Evolutionary conservation across 1,140 invertebrate genomes (phyloP), one percentile per base, ranked within the genome.

Genomic region (Homarus americanus): DNA sequence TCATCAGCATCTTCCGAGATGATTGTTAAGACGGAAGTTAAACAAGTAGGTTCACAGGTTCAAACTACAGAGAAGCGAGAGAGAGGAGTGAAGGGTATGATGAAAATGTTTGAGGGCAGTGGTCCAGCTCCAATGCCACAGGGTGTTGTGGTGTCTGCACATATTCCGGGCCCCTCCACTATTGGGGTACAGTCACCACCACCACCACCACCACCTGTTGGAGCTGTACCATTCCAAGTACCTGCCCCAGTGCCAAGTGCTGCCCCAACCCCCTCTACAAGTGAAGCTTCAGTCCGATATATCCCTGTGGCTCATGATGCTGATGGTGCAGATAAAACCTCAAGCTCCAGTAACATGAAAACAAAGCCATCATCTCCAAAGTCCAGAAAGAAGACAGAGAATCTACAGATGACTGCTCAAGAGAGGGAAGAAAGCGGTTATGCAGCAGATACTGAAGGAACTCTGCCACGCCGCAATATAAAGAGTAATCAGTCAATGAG

Each of bases 391-490:
- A 95, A 94, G 94, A 94, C 91, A 79, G 85, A 87, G 20, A 58
- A 58, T 53, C n/a, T 28, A 49, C 66, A 73, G 53, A 86, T 76
- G 80, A 94, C 49, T 58, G 38, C 93, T 95, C 72, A 92, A 92
- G 80, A 94, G 93, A 93, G 95, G 93, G 93, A 93, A 28, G 95
- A 96, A 91, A 96, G 96, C 93, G 96, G 96, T 24, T 97, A 97
- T 92, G 96, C 96, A 93, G 96, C 96, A 1, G 96, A 97, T 93
- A 97, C 92, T 28, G 92, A 92, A 58, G 86, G 87, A 44, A 92
- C 92, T 10, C 58, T 92, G 10, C 92, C 92, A 24, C 85, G 92
- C 5, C 83, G 85, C 12, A 66, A 36, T 58, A 41, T 63, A 28
- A 92, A 91, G 75, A 80, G 80, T 44, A 44, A 17, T 7, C 89